A percentile compares a stretch with the other conserved stretches of the same genome.
Conservation (phyloP, 2,888 invertebrate genomes). For the Lithophane leautieri region DNA sequence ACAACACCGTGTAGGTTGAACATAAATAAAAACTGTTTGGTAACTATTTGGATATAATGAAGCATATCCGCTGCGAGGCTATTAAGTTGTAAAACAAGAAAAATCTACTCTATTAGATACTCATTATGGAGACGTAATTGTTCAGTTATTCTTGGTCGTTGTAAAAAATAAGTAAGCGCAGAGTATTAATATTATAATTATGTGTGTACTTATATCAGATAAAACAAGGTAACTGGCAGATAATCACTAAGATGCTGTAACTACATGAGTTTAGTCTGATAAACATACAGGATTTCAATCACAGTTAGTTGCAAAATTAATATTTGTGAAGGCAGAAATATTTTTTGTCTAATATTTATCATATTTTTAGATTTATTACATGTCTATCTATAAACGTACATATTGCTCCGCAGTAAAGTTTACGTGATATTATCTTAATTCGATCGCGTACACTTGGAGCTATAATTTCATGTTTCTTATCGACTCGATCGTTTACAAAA, state of each 20-base stretch:
- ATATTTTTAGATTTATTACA: slow-evolving; percentile 22
- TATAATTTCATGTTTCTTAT: slow-evolving; percentile 67
- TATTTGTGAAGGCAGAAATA: slow-evolving; percentile 16
- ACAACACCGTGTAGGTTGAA: slow-evolving; percentile 41
- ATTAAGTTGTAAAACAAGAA: slow-evolving; percentile 71
- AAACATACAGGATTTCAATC: slow-evolving; percentile 4
- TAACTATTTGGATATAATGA: slow-evolving; percentile 69
- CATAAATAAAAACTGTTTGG: slow-evolving; percentile 63
- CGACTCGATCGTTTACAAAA: slow-evolving; percentile 61
- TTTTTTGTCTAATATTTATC: slow-evolving; percentile 17
- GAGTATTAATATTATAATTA: slow-evolving; percentile 54
- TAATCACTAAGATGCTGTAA: slow-evolving; percentile 34
- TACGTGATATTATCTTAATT: slow-evolving; percentile 59
- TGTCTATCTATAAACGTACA: slow-evolving; percentile 14
- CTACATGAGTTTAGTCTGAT: neutral
- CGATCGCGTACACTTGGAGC: slow-evolving; percentile 50
- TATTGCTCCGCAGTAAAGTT: slow-evolving; percentile 35
- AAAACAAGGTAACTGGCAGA: slow-evolving; percentile 31
- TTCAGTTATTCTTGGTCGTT: slow-evolving; percentile 54
- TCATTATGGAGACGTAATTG: slow-evolving; percentile 63
- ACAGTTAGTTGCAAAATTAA: slow-evolving; percentile 9
- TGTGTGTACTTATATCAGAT: slow-evolving; percentile 29
- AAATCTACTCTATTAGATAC: slow-evolving; percentile 63
- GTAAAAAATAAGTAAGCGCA: slow-evolving; percentile 49
- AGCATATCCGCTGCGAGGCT: slow-evolving; percentile 65